Base-by-base conservation (phyloP, 2,888 invertebrate genomes). In the Galeopsomyia nigrocyanea region DNA sequence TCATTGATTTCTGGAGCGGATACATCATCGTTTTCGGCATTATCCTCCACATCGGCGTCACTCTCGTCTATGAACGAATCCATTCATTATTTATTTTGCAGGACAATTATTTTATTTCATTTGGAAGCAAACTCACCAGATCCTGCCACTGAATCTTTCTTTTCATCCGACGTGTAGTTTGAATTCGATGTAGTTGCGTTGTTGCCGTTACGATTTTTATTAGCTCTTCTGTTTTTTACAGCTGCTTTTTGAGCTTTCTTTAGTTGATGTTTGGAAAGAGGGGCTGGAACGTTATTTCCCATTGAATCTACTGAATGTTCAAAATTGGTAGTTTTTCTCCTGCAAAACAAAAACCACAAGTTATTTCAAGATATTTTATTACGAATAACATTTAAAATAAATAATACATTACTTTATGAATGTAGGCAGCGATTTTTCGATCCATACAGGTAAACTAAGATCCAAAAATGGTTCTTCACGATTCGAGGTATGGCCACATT, bases 401-500 rank as follows among this genome's bases (percentile, higher is more conserved):
- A 49, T 31, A 17, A 47, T 14, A 19, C n/a, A 63, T 80, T 78
- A 84, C 85, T 82, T 83, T 5, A 92, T 87, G 0, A 90, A 88
- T 0, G 94, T 93, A 0, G 93, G 93, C 78, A 93, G 91, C 13
- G 92, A 92, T 67, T 94, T 91, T 77, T 92, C 92, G 2, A 91
- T 90, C 61, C 91, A 91, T 21, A 98, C 94, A 0, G 98, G 97
- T 75, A 99, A 89, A 74, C 98, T 98, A 77, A 99, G 90, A 87
- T 99, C 99, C 68, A 98, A 89, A 87, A 99, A 99, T 81, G 94
- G 94, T 86, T 99, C 99, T 67, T 94, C 93, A 16, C 95, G 90
- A 81, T 95, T 93, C 0, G 97, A 97, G 14, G 93, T 92, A 87
- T 95, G 92, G 75, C 91, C 90, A 84, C 99, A 99, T 75, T 95